phyloP scores from a whole-genome alignment of 1,140 invertebrate species.

The Homalodisca vitripennis region DNA sequence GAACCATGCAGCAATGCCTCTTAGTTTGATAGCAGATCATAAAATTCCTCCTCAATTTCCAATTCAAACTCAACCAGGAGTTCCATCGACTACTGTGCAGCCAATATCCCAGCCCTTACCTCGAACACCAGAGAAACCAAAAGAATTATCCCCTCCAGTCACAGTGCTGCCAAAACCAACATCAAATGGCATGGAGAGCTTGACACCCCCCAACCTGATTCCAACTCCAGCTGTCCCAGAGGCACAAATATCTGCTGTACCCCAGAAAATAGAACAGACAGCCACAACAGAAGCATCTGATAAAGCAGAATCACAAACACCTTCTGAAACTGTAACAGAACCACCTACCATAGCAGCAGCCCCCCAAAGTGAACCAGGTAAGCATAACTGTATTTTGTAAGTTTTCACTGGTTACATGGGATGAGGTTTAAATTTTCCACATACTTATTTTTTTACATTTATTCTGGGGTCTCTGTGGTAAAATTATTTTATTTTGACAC shows the following conservation, averaged over 20 bases:
- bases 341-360: constrained; percentile 16
- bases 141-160: not conserved
- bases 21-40: constrained; percentile 38
- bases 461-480: too few relatives aligned
- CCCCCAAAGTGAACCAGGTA: not conserved
- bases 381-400: not conserved
- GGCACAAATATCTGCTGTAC: not conserved
- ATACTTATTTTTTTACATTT: too few relatives aligned
- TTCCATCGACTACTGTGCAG: constrained; percentile 1
- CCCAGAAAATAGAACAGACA: not conserved
- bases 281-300: not conserved
- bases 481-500: too few relatives aligned
- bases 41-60: constrained; percentile 23
- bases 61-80: not conserved
- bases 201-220: not conserved
- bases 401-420: not conserved
- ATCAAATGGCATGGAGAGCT: constrained; percentile 28
- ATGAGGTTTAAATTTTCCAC: too few relatives aligned
- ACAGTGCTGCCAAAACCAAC: constrained; percentile 11
- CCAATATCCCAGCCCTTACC: constrained; percentile 30
- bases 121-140: constrained; percentile 36
- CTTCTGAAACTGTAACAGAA: constrained; percentile 19
- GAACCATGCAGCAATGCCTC: constrained; percentile 29
- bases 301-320: not conserved
- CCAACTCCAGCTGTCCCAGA: not conserved